These are phyloP conservation scores for Cetoscarus ocellatus DNA, from an alignment of 2,797 vertebrate species.

Conservation along the genomic window DNA sequence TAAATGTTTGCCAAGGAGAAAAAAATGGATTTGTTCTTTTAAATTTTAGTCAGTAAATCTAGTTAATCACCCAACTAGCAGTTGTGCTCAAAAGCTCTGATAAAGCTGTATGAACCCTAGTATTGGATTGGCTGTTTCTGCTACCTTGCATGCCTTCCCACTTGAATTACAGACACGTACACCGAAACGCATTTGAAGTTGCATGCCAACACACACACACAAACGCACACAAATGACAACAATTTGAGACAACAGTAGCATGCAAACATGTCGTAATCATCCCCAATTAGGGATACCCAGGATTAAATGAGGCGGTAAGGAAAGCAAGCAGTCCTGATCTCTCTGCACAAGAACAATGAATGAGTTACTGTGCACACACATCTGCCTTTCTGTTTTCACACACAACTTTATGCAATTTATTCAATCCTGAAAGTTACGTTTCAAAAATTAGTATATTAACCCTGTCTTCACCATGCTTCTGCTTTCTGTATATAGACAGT, in stretches of 20 bases:
- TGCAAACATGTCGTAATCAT: constrained; percentile 63
- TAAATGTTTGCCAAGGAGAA: neutral
- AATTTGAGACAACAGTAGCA: constrained; percentile 49
- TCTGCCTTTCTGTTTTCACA: neutral
- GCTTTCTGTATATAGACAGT: neutral
- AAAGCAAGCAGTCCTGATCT: constrained; percentile 62
- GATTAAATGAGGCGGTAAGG: constrained; percentile 58
- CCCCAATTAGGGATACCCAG: constrained; percentile 58
- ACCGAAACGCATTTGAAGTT: constrained; percentile 8
- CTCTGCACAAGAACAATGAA: constrained; percentile 11
- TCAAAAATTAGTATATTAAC: neutral
- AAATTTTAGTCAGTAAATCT: neutral
- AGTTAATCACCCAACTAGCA: constrained; percentile 3
- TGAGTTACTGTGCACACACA: neutral
- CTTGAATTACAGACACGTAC: constrained; percentile 2
- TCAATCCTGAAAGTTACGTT: neutral
- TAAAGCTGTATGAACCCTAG: constrained; percentile 37
- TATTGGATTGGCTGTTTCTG: constrained; percentile 19
- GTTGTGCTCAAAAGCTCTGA: constrained; percentile 20
- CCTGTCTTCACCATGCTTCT: neutral
- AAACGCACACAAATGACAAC: constrained; percentile 8
- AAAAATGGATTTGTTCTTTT: neutral
- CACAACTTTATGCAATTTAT: neutral
- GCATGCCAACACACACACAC: neutral
- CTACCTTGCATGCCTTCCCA: constrained; percentile 32